Evolutionary conservation across 1,140 invertebrate species (phyloP).

Genomic region (Portunus trituberculatus): DNA sequence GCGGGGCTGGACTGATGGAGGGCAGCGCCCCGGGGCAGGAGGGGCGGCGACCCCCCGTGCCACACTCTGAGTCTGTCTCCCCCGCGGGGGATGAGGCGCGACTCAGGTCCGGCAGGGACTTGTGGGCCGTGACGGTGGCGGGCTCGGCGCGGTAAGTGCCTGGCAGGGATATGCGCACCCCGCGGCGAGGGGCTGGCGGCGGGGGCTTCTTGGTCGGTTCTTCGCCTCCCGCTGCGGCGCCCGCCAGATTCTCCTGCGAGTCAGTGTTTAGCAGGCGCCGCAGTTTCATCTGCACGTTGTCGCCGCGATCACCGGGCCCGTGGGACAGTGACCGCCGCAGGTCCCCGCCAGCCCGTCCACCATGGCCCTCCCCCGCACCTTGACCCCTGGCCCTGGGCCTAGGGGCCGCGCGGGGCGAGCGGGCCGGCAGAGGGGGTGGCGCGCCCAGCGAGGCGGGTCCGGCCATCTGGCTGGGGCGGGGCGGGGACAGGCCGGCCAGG

Average conservation of each 20-base stretch:
- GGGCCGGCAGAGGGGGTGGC: conserved; percentile 57
- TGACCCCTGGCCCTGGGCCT: conserved; percentile 56
- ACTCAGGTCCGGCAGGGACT: conserved; percentile 91
- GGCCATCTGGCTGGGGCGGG: background rate
- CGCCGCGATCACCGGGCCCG: conserved; percentile 79
- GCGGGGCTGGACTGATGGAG: conserved; percentile 78
- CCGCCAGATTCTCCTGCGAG: conserved; percentile 67
- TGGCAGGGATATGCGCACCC: conserved; percentile 40
- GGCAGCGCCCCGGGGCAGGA: conserved; percentile 80
- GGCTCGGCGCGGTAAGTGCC: conserved; percentile 77
- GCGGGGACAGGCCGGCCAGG: conserved; percentile 48
- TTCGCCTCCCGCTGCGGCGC: conserved; percentile 71
- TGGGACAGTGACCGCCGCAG: conserved; percentile 76
- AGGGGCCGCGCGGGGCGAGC: conserved; percentile 62
- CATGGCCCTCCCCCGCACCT: conserved; percentile 41
- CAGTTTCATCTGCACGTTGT: conserved; percentile 89
- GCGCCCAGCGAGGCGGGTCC: conserved; percentile 58
- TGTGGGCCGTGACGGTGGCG: conserved; percentile 83
- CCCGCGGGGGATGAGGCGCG: conserved; percentile 79
- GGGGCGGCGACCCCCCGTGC: conserved; percentile 63
- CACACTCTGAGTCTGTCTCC: conserved; percentile 67
- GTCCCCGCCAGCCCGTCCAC: conserved; percentile 64
- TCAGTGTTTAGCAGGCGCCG: conserved; percentile 85
- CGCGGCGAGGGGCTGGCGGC: conserved; percentile 44
- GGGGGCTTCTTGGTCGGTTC: background rate